Evolutionary conservation across 2,888 invertebrate genomes (phyloP).

Genomic region (Euzophera pinguis): DNA sequence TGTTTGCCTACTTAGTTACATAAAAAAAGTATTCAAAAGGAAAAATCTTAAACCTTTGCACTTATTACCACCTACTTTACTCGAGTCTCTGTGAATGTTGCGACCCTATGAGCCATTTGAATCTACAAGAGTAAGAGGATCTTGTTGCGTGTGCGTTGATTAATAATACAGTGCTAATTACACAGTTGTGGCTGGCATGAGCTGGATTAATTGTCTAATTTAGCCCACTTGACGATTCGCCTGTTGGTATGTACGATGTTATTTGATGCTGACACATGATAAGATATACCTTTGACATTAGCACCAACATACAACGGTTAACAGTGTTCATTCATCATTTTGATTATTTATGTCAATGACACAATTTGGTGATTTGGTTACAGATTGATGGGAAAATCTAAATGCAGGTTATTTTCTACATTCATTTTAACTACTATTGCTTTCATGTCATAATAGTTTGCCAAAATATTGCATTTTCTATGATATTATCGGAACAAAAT

Average conservation of each 20-base stretch:
- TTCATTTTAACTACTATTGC: too few species aligned
- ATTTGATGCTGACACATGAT: constrained; percentile 2
- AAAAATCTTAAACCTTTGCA: too few species aligned
- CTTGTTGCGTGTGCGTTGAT: neutral
- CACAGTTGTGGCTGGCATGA: constrained; percentile 19
- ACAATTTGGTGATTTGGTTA: too few species aligned
- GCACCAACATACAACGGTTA: neutral
- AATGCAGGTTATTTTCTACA: too few species aligned
- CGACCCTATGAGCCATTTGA: neutral
- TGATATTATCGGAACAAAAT: too few species aligned
- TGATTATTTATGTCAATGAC: neutral
- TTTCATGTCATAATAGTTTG: too few species aligned
- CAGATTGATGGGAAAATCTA: too few species aligned
- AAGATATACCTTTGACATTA: constrained; percentile 5
- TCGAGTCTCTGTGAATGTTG: neutral
- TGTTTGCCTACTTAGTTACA: too few species aligned
- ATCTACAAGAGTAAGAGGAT: neutral
- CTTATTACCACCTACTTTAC: too few species aligned
- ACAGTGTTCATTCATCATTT: neutral
- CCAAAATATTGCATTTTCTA: too few species aligned
- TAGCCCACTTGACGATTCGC: constrained; percentile 27
- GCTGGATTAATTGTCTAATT: constrained; percentile 40
- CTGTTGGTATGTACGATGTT: neutral
- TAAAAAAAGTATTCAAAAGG: too few species aligned
- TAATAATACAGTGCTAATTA: constrained; percentile 20